Percentiles rank a stretch among this genome's conserved stretches.
These are phyloP conservation scores for Gryllus longicercus DNA, from an alignment of 2,888 invertebrate genomes.

Conservation along the genomic window DNA sequence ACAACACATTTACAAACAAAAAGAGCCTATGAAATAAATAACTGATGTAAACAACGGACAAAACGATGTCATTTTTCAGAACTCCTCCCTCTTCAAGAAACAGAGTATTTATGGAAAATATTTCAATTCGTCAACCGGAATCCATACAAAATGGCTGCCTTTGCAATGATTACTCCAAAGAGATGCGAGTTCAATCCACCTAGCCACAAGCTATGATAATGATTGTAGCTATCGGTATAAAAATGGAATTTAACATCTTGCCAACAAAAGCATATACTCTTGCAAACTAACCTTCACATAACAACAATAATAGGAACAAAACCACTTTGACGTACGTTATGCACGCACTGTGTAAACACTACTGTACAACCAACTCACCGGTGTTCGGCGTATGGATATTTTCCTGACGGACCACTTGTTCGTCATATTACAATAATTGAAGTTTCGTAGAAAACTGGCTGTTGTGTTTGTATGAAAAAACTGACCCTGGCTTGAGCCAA, in stretches of 20 bases:
- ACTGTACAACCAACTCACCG: conserved; percentile 37
- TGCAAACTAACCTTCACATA: conserved; percentile 34
- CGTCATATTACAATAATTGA: not conserved
- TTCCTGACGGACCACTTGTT: conserved; percentile 2
- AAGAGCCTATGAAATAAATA: not conserved
- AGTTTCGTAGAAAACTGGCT: not conserved
- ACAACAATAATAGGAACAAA: conserved; percentile 34
- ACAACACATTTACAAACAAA: not conserved
- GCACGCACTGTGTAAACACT: conserved; percentile 38
- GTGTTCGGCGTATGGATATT: conserved; percentile 35
- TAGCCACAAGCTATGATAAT: too few species aligned
- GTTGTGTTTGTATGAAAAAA: not conserved
- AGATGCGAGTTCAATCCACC: conserved; percentile 18
- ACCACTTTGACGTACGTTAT: conserved; percentile 37
- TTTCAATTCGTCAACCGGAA: conserved; percentile 37
- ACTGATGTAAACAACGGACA: not conserved
- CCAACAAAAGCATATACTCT: conserved; percentile 5
- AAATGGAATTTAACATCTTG: too few species aligned
- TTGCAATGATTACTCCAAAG: conserved; percentile 36
- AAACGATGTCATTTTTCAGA: not conserved
- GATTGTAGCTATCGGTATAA: too few species aligned
- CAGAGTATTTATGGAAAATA: conserved; percentile 26
- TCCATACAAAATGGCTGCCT: conserved; percentile 39
- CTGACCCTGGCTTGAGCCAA: not conserved
- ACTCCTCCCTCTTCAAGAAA: not conserved